Conservation (phyloP, 2,888 invertebrate species). For the Catocala nupta region DNA sequence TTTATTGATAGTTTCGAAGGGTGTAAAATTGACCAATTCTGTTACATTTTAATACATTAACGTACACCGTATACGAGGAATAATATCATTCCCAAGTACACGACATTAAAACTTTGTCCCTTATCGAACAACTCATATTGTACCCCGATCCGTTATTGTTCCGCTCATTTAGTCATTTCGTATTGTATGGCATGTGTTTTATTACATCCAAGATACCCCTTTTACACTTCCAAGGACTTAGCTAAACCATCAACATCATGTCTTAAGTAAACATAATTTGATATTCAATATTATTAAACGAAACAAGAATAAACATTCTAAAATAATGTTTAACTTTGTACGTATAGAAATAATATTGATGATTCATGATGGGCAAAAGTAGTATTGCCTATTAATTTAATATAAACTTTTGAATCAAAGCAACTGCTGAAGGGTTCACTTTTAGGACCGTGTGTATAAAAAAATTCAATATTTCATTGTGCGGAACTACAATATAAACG, state of each 20-base stretch:
- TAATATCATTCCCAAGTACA: conserved; percentile 20
- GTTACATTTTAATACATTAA: conserved; percentile 14
- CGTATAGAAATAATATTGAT: no score
- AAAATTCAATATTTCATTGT: no score
- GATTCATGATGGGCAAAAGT: no score
- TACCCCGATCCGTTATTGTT: conserved; percentile 29
- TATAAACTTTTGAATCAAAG: no score
- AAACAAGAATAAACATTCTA: no score
- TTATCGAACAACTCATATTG: conserved; percentile 19
- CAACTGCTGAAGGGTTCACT: no score
- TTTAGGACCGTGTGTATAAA: no score
- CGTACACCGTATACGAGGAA: conserved; percentile 10
- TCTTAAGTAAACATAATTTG: neutral
- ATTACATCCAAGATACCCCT: conserved; percentile 10
- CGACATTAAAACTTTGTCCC: conserved; percentile 21
- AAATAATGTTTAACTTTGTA: no score
- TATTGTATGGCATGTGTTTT: conserved; percentile 7
- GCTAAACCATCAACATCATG: neutral
- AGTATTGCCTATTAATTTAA: no score
- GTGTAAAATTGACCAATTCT: conserved; percentile 1
- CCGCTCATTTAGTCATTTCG: conserved; percentile 8
- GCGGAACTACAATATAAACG: no score
- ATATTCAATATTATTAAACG: neutral
- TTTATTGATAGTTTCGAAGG: conserved; percentile 7
- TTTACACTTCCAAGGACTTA: neutral